Percentiles rank a stretch among this genome's conserved stretches.
phyloP scores from a whole-genome alignment of 2,888 invertebrate genomes.

The Hypomecis atomaria region DNA sequence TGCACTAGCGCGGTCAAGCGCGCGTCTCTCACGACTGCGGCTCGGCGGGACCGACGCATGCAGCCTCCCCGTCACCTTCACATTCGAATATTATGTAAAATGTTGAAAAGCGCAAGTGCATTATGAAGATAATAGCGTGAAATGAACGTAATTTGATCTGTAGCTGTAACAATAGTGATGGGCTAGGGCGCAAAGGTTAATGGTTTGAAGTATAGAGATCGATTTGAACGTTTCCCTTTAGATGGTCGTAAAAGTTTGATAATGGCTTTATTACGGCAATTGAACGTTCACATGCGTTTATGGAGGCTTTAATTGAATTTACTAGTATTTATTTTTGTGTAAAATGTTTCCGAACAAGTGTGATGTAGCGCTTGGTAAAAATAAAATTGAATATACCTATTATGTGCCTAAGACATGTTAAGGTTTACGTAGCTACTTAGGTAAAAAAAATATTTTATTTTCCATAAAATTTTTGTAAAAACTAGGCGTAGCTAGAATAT shows the following conservation, averaged over 20 bases:
- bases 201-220: constrained; percentile 26
- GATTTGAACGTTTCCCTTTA: constrained; percentile 13
- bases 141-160: constrained; percentile 37
- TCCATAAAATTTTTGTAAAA: too few species aligned
- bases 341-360: too few species aligned
- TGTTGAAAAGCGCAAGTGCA: constrained; percentile 73
- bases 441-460: too few species aligned
- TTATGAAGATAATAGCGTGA: constrained; percentile 57
- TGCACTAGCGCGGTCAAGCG: constrained; percentile 77
- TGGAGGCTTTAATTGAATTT: constrained; percentile 8
- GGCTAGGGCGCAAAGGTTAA: constrained; percentile 27
- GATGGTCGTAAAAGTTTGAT: constrained; percentile 6
- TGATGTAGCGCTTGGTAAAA: too few species aligned
- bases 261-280: constrained; percentile 20
- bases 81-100: constrained; percentile 79
- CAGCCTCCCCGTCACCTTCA: constrained; percentile 80
- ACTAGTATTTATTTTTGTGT: too few species aligned
- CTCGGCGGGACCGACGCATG: constrained; percentile 49
- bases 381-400: too few species aligned
- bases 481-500: too few species aligned
- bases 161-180: constrained; percentile 29
- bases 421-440: too few species aligned
- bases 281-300: neutral
- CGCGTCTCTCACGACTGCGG: constrained; percentile 72
- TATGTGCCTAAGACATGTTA: too few species aligned